Evolutionary conservation across 2,113 vertebrate genomes (phyloP), one percentile per base, ranked within the genome.

Genomic region (Corythoichthys intestinalis): DNA sequence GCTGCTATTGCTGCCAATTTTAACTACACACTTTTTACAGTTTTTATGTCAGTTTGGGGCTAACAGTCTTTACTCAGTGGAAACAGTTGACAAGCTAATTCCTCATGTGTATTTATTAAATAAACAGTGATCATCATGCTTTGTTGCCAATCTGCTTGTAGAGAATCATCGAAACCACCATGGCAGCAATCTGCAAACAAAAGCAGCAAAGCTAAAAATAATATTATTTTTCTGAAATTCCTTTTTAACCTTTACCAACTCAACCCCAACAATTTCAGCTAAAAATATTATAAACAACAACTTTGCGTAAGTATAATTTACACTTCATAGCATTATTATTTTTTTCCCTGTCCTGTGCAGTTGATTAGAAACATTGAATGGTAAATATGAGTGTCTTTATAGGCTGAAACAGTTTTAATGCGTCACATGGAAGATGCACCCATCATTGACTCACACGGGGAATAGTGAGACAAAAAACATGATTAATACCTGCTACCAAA

Each of bases 101-200:
- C 60, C 6, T 58, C 38, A 15, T 60, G 0, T 17, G n/a, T 44
- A n/a, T 35, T 52, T 2, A 13, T 62, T 2, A 57, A 6, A 10
- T 41, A 47, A 41, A 60, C 2, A 60, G n/a, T 7, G 11, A 5
- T 38, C n/a, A 53, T 78, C 69, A 73, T 0, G 3, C 62, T 56
- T 78, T 84, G 0, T 1, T 56, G 46, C 84, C 70, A 37, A 80
- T 78, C 0, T 78, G 1, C 2, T 76, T 76, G 81, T 90, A 92
- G 60, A 92, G 78, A 69, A 80, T 47, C 88, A 92, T 88, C 0
- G 91, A 89, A 47, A 89, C 87, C 70, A 86, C 80, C 90, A 91
- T 91, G 20, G 88, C 90, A 57, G 88, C 87, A 34, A 91, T 76
- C 90, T 91, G 86, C 7, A 44, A 76, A 66, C 5, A 34, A 72